A percentile compares a stretch with the other conserved stretches of the same genome.
Evolutionary conservation across 2,888 invertebrate genomes (phyloP).

Genomic region (Hoplodrina ambigua): DNA sequence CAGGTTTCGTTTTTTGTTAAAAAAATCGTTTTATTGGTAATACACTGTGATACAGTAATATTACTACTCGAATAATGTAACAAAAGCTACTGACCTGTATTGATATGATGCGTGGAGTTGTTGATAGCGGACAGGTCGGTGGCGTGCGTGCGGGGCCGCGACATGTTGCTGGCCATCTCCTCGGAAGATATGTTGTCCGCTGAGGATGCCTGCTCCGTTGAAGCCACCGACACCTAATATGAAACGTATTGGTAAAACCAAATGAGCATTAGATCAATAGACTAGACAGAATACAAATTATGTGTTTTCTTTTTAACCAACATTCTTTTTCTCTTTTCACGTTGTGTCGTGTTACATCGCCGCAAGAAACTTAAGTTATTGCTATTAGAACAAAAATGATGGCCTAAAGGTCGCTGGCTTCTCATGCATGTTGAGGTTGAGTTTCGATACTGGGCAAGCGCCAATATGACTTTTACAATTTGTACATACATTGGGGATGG

Average conservation of each 20-base stretch:
- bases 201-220: slow-evolving; percentile 98
- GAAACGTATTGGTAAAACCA: not conserved
- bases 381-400: too few species aligned
- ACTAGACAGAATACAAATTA: not conserved
- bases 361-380: too few species aligned
- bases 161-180: slow-evolving; percentile 94
- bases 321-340: too few species aligned
- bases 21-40: not conserved
- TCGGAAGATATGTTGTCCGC: slow-evolving; percentile 98
- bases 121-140: slow-evolving; percentile 93
- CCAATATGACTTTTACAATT: too few species aligned
- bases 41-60: not conserved
- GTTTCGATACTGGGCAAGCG: too few species aligned
- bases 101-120: slow-evolving; percentile 92
- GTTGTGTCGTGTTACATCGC: too few species aligned
- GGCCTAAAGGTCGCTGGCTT: too few species aligned
- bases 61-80: not conserved
- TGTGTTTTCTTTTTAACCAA: too few species aligned
- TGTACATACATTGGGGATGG: too few species aligned
- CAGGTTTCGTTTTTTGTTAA: too few species aligned
- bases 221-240: slow-evolving; percentile 94
- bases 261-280: not conserved
- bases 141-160: slow-evolving; percentile 85
- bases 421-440: too few species aligned
- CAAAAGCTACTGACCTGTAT: slow-evolving; percentile 79